Conservation (phyloP, 2,797 vertebrate genomes). For the Coregonus ussuriensis region DNA sequence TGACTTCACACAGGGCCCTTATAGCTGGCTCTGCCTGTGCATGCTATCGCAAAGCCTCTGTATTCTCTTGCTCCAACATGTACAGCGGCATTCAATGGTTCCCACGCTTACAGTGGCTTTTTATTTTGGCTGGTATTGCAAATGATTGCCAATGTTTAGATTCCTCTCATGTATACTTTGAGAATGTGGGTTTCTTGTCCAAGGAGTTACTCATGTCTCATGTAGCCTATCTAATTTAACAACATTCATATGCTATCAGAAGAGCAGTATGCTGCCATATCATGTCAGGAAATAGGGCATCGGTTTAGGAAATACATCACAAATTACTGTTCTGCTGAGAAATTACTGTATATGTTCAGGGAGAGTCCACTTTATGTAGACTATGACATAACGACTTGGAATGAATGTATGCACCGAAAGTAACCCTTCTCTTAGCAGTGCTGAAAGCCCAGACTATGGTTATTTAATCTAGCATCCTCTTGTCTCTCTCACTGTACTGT, state of each 20-base stretch:
- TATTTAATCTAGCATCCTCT: not conserved
- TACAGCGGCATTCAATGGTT: constrained; percentile 25
- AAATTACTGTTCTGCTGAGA: not conserved
- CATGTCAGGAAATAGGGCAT: not conserved
- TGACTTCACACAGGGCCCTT: constrained; percentile 37
- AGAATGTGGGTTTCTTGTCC: constrained; percentile 12
- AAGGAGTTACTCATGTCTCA: not conserved
- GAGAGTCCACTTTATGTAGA: constrained; percentile 16
- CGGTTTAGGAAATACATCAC: not conserved
- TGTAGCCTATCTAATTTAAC: not conserved
- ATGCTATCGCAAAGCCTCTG: constrained; percentile 29
- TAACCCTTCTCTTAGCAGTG: constrained; percentile 5
- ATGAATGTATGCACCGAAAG: not conserved
- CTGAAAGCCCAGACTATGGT: too few relatives aligned
- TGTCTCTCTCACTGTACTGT: not conserved
- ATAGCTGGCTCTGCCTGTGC: constrained; percentile 36
- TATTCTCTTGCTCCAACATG: constrained; percentile 53
- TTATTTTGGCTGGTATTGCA: constrained; percentile 1
- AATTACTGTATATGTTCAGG: not conserved
- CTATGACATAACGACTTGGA: not conserved
- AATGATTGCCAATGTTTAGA: not conserved
- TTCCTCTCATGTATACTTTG: not conserved
- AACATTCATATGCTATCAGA: not conserved
- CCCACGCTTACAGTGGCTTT: constrained; percentile 17
- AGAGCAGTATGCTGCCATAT: not conserved